Evolutionary conservation across 1,140 invertebrate species (phyloP).

Genomic region (Coelopa frigida): DNA sequence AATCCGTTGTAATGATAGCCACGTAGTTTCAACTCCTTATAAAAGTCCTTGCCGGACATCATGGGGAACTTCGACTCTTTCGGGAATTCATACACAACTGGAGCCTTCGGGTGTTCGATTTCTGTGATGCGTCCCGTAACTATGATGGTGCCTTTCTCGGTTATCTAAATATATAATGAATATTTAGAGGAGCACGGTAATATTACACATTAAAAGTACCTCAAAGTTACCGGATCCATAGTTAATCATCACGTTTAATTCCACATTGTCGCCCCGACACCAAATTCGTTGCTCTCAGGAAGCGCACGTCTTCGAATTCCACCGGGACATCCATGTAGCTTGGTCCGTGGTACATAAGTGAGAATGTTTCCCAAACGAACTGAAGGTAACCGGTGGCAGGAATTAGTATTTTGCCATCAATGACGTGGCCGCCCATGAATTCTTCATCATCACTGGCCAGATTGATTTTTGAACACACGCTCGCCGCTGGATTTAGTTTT

Average conservation of each 20-base stretch:
- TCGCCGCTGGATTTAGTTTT: slow-evolving; percentile 50
- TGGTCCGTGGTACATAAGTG: slow-evolving; percentile 61
- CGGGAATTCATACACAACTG: slow-evolving; percentile 45
- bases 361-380: slow-evolving; percentile 83
- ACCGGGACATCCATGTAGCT: slow-evolving; percentile 67
- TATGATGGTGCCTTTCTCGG: slow-evolving; percentile 68
- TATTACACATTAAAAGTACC: slow-evolving; percentile 14
- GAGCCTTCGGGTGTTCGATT: slow-evolving; percentile 46
- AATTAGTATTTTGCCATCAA: slow-evolving; percentile 80
- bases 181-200: neutral
- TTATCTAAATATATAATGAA: slow-evolving; percentile 47
- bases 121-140: slow-evolving; percentile 66
- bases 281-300: slow-evolving; percentile 75
- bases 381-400: slow-evolving; percentile 83
- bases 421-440: slow-evolving; percentile 75
- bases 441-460: slow-evolving; percentile 62
- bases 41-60: slow-evolving; percentile 68
- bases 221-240: slow-evolving; percentile 78
- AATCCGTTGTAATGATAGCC: slow-evolving; percentile 76
- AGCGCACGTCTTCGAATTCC: slow-evolving; percentile 79
- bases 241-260: slow-evolving; percentile 75
- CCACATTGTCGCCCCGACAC: slow-evolving; percentile 59
- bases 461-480: slow-evolving; percentile 52
- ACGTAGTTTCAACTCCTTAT: slow-evolving; percentile 83
- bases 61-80: slow-evolving; percentile 45